Conservation (phyloP, 2,797 vertebrate genomes). For the Nannoperca australis region DNA sequence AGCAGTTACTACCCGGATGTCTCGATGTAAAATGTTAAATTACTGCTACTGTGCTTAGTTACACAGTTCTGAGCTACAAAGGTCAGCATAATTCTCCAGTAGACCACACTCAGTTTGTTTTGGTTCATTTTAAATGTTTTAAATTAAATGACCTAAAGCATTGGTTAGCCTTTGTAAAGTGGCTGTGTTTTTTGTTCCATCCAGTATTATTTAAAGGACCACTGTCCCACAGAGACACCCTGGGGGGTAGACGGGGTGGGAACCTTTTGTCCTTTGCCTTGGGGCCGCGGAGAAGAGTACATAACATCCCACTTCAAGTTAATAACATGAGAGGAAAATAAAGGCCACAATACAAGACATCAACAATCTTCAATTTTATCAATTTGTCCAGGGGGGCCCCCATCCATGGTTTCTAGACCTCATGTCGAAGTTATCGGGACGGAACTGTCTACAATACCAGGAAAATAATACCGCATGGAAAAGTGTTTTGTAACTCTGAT, state of each 20-base stretch:
- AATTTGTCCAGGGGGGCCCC: accelerated
- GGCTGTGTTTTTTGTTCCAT: neutral
- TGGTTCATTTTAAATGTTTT: neutral
- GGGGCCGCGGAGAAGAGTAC: neutral
- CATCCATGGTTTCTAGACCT: accelerated
- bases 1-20: neutral
- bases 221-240: neutral
- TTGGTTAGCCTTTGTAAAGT: neutral
- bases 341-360: neutral
- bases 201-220: neutral
- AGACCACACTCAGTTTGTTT: neutral
- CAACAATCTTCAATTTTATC: accelerated
- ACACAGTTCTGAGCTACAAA: neutral
- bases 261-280: constrained; percentile 38
- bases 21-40: neutral
- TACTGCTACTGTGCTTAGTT: neutral
- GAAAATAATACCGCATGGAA: too few species aligned
- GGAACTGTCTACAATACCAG: too few species aligned
- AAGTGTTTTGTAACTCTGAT: too few species aligned
- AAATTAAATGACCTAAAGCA: neutral
- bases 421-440: neutral
- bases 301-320: constrained; percentile 12
- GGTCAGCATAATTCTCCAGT: neutral
- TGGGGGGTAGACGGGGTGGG: neutral
- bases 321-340: accelerated